Conservation (phyloP, 2,113 vertebrate genomes). For the Pristiophorus japonicus region DNA sequence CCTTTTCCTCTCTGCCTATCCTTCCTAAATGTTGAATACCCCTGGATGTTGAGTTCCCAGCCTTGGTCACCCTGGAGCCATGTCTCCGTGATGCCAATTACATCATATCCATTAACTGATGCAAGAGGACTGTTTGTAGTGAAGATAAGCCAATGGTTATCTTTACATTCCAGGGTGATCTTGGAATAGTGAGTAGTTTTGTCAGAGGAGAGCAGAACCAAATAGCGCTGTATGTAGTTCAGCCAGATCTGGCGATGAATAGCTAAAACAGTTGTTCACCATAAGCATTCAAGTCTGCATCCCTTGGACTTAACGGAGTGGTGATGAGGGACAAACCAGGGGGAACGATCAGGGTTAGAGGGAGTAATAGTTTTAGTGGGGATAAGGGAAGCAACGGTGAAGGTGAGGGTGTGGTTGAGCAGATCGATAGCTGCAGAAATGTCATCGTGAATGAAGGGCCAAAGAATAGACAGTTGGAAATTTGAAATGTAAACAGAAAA, state of each 20-base stretch:
- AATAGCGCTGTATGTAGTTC: not conserved
- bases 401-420: not conserved
- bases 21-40: no score
- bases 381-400: not conserved
- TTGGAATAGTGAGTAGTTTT: not conserved
- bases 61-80: no score
- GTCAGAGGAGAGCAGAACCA: not conserved
- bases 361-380: no score
- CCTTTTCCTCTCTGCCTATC: no score
- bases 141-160: not conserved
- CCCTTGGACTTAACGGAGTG: no score
- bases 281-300: not conserved
- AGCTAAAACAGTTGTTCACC: not conserved
- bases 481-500: not conserved
- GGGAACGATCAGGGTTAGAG: no score
- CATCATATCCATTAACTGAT: no score
- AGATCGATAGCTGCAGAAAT: not conserved
- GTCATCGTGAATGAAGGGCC: not conserved
- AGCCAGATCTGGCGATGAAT: not conserved
- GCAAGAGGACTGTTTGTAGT: not conserved
- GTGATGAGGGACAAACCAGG: no score
- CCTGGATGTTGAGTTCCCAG: no score
- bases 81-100: no score
- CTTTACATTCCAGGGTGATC: not conserved
- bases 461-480: not conserved